Evolutionary conservation across 2,113 vertebrate genomes (phyloP), one percentile per base, ranked within the genome.

Genomic region (Dissostichus mawsoni): DNA sequence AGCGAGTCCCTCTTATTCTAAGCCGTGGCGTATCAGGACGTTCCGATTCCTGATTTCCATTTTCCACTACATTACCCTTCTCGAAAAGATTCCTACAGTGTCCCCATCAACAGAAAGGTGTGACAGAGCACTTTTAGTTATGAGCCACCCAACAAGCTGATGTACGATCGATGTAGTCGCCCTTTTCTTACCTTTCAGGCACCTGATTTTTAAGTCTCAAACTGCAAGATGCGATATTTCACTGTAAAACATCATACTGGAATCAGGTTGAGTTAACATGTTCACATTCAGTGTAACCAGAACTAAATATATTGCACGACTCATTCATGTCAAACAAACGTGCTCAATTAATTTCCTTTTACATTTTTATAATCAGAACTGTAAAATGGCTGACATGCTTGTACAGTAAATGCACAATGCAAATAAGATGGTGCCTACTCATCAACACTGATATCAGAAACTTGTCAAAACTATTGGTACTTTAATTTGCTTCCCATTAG

Each of bases 1-100:
- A 86, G 78, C 53, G 77, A 91, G 64, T 61, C 65, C 63, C 74
- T 89, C 66, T 82, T 79, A 83, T 89, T 92, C 72, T 66, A 55
- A 92, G 91, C 61, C 68, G 36, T 29, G 4, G 57, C 33, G 56
- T 81, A 86, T 78, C 56, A 17, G 50, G 67, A 75, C 11, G 50
- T 90, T 84, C 59, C 81, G 62, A 69, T 70, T 78, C 80, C 69
- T 63, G 64, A 65, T 66, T 84, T 69, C 56, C 61, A 84, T 86
- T 85, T 89, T 88, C 75, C 75, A 87, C 83, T 29, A 76, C 78
- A 87, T 90, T 89, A 82, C 50, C 61, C 55, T 44, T 36, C 36
- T 11, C 17, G 50, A 23, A 82, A 68, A 73, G 58, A 75, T 80
- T 59, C 50, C 74, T 78, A 8, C 45, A 67, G 23, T 45, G 62